Evolutionary conservation across 64 coral and sea anemone genomes (phyloP).

Genomic region (Dendrophyllia cribrosa): DNA sequence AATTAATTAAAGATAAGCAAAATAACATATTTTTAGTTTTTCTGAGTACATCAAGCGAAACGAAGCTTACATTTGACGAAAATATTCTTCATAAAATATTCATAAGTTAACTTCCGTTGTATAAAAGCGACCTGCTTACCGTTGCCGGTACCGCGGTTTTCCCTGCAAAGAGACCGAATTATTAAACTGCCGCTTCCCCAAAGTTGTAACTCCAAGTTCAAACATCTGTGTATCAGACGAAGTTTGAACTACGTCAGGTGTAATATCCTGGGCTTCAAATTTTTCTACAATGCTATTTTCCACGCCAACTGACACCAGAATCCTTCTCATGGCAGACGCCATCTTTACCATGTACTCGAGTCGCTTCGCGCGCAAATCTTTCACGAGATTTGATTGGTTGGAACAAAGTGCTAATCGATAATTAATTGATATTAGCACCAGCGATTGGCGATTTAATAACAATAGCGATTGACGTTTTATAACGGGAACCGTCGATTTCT

Average conservation of each 20-base stretch:
- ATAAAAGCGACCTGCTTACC: too few species aligned
- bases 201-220: constrained; percentile 35
- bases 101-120: too few species aligned
- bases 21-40: too few species aligned
- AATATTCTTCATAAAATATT: too few species aligned
- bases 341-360: too few species aligned
- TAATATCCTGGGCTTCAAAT: constrained; percentile 44
- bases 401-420: constrained; percentile 45
- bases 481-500: neutral
- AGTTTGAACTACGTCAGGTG: constrained; percentile 16
- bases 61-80: too few species aligned
- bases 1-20: too few species aligned
- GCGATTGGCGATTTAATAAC: neutral
- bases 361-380: neutral
- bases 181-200: neutral
- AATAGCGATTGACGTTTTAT: too few species aligned
- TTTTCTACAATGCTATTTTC: constrained; percentile 12
- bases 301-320: constrained; percentile 15
- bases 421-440: constrained; percentile 60
- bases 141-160: too few species aligned
- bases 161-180: too few species aligned
- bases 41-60: too few species aligned
- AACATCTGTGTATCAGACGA: constrained; percentile 36
- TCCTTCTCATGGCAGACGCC: constrained; percentile 23
- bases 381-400: constrained; percentile 41